A percentile compares a stretch with the other conserved stretches of the same genome.
Conservation (phyloP, 2,113 vertebrate species). For the Ariopsis seemanni region DNA sequence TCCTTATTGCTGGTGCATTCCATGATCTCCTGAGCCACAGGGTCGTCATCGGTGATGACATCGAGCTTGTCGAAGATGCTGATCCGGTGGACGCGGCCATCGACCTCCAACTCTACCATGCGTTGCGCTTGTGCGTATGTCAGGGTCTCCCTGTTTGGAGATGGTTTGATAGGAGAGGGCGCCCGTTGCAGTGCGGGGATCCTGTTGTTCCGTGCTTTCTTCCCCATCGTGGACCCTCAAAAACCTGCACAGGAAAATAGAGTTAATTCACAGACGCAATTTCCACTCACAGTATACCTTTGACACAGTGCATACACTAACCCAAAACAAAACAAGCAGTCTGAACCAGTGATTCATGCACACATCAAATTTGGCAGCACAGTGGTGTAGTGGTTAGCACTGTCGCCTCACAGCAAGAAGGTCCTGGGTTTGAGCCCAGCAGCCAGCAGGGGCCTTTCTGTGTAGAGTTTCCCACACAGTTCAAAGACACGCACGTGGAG, state of each 20-base stretch:
- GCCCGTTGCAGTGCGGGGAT: constrained; percentile 80
- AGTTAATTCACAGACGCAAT: background rate
- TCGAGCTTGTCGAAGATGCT: constrained; percentile 92
- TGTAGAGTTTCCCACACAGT: too few species aligned
- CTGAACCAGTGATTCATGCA: background rate
- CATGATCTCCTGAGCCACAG: constrained; percentile 90
- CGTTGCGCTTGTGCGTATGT: constrained; percentile 95
- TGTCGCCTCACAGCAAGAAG: too few species aligned
- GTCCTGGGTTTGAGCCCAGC: too few species aligned
- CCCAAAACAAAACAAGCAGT: background rate
- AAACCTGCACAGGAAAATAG: constrained; percentile 36
- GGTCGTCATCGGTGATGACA: constrained; percentile 88
- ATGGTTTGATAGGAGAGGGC: constrained; percentile 92
- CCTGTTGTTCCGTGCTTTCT: constrained; percentile 91
- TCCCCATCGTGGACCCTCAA: constrained; percentile 82
- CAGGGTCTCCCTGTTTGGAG: constrained; percentile 89
- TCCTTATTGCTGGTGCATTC: constrained; percentile 98
- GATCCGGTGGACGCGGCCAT: constrained; percentile 89
- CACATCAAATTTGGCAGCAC: background rate
- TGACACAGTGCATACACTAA: background rate
- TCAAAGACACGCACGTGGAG: too few species aligned
- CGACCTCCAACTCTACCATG: constrained; percentile 95
- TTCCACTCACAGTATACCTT: background rate
- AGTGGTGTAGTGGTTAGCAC: too few species aligned
- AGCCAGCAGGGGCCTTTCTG: too few species aligned